Evolutionary conservation across 2,888 invertebrate species (phyloP), one percentile per base, ranked within the genome.

Genomic region (Drosophila parthenogenetica): DNA sequence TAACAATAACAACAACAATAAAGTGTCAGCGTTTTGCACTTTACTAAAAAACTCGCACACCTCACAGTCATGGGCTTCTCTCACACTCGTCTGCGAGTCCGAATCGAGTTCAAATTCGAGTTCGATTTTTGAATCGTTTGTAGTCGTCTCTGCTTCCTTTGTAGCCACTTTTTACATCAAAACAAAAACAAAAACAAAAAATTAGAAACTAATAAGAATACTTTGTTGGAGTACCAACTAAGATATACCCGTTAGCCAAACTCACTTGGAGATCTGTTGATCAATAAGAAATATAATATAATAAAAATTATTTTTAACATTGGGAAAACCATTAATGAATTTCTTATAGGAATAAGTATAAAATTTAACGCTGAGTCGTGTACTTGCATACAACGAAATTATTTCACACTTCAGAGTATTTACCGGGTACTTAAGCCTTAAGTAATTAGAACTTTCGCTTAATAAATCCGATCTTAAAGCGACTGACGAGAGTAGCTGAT

Each of bases 1-100:
- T 39, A 65, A 43, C 16, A 54, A 42, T 16, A 66, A 66, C 61
- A 77, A 67, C 45, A 73, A 64, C 60, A 66, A 66, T 53, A 66
- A 74, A 82, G 66, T 72, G 86, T 79, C 86, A 85, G 74, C 80
- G 77, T 72, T 81, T 81, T 79, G 72, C 86, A 79, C 72, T 71
- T 67, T 57, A 48, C 58, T 43, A 66, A 49, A 53, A 71, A 45
- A 61, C 14, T 61, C 32, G 59, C 17, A 53, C 69, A 69, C 64
- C 67, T 69, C 53, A 54, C 11, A 66, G 54, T 43, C 65, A 54
- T 25, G 65, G 51, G 48, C 45, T 48, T 16, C 51, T n/a, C 59
- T 13, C 55, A 37, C 62, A 5, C 35, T 11, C 43, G 35, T 29
- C 42, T 42, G 17, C 7, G 54, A 7, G 40, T 54, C 42, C 53